A percentile compares a stretch with the other conserved stretches of the same genome.
phyloP scores from a whole-genome alignment of 2,888 invertebrate genomes.

The Macaria liturata region DNA sequence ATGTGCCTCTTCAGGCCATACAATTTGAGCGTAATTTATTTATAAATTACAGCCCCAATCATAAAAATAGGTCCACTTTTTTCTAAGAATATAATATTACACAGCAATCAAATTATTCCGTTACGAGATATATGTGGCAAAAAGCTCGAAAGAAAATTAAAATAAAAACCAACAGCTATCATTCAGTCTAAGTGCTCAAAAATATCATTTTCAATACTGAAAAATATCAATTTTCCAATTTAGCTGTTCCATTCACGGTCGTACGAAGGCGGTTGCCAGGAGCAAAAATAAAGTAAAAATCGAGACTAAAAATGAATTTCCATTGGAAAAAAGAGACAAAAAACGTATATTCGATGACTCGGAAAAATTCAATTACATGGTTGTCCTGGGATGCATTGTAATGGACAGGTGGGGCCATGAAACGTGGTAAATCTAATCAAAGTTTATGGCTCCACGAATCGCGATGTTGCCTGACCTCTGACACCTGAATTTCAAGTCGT shows the following conservation, averaged over 20 bases:
- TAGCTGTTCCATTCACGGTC: constrained; percentile 36
- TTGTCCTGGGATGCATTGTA: constrained; percentile 58
- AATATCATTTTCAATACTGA: constrained; percentile 24
- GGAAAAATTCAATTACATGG: constrained; percentile 67
- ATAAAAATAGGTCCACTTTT: no score
- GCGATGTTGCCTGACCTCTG: constrained; percentile 24
- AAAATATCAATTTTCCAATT: constrained; percentile 31
- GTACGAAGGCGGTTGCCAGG: constrained; percentile 35
- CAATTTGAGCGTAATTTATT: no score
- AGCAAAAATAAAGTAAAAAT: constrained; percentile 33
- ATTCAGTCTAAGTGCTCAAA: neutral
- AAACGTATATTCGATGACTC: constrained; percentile 51
- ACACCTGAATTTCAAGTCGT: constrained; percentile 23
- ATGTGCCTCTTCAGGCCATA: no score
- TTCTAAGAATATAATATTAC: no score
- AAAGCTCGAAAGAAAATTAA: no score
- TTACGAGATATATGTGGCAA: no score
- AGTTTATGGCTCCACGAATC: constrained; percentile 40
- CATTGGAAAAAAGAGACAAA: constrained; percentile 15
- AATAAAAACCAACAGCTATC: no score
- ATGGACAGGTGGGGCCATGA: constrained; percentile 46
- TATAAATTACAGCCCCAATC: no score
- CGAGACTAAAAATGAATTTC: neutral
- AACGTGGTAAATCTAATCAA: constrained; percentile 56
- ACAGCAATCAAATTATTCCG: no score